These are phyloP conservation scores for Cossypha polioptera DNA, from an alignment of 2,797 vertebrate species.

Conservation along the genomic window DNA sequence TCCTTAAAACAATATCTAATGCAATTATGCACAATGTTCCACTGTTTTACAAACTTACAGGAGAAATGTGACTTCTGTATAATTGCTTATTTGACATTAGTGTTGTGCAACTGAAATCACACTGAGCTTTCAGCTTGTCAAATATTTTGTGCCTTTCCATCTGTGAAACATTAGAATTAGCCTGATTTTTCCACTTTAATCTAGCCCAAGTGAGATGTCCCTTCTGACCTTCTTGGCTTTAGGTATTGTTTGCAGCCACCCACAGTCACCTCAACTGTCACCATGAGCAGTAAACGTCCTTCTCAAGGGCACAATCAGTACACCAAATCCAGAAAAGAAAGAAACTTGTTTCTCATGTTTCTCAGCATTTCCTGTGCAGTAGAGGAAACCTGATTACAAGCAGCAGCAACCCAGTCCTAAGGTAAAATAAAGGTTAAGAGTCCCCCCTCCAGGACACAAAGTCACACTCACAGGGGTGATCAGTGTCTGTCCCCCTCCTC, in stretches of 20 bases:
- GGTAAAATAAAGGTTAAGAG: neutral
- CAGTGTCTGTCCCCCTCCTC: neutral
- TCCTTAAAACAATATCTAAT: conserved; percentile 56
- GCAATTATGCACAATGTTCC: conserved; percentile 61
- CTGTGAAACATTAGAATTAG: neutral
- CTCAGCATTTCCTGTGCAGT: neutral
- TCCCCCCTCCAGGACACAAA: neutral
- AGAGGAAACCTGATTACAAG: neutral
- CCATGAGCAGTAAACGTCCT: neutral
- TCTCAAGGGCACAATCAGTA: neutral
- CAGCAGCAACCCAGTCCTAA: neutral
- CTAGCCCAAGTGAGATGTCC: neutral
- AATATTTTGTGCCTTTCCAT: neutral
- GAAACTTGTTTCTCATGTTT: fast-evolving
- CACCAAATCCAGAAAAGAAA: neutral
- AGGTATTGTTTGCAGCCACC: neutral
- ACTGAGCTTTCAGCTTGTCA: conserved; percentile 4
- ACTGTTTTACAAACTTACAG: conserved; percentile 46
- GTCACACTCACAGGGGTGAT: fast-evolving
- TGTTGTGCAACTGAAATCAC: conserved; percentile 5
- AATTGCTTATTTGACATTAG: conserved; percentile 64
- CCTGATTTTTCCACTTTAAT: neutral
- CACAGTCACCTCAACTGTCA: neutral
- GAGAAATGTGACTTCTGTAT: conserved; percentile 50
- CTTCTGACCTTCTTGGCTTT: neutral